Evolutionary conservation across 1,140 invertebrate species (phyloP), one percentile per base, ranked within the genome.

Genomic region (Ectropis grisescens): DNA sequence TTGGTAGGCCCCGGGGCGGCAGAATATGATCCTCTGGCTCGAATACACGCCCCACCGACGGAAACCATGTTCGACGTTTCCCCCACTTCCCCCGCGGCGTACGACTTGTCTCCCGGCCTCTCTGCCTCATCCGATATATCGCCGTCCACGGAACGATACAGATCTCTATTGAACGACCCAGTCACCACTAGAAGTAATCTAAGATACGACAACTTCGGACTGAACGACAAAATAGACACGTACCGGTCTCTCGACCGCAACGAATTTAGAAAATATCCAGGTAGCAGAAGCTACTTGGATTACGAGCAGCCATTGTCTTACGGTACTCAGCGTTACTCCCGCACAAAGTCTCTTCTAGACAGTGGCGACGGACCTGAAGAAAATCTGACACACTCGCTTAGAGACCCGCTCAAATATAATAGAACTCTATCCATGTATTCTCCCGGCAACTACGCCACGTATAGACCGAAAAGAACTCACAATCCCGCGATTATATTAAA

Each of bases 1-100:
- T 78, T 87, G 41, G 86, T 87, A 5, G 85, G 85, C 32, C 85
- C 86, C 0, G 79, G 80, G 13, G 81, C 80, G 1, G 49, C 62
- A 12, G 82, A 84, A 37, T 84, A 84, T 42, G 80, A 79, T 40
- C 80, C 82, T 3, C 47, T 81, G 10, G 70, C 79, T 16, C 56
- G 79, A 33, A 72, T 82, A 49, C 76, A 82, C 46, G 60, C 69
- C 1, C 61, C 58, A 23, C 46, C 61, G 7, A 47, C 59, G 2
- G 74, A 79, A 12, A 38, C 50, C 2, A 67, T 66, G 34, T 75
- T 67, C 37, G 81, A 83, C 27, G 51, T 53, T 12, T 80, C 82
- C 0, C 79, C 79, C 0, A 64, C 65, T 5, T 80, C 78, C 1
- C 74, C 80, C 8, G 41, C 41, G 11, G 58, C 57, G 10, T 79